Conservation (phyloP, 2,888 invertebrate species). For the Lasioglossum figueresi region DNA sequence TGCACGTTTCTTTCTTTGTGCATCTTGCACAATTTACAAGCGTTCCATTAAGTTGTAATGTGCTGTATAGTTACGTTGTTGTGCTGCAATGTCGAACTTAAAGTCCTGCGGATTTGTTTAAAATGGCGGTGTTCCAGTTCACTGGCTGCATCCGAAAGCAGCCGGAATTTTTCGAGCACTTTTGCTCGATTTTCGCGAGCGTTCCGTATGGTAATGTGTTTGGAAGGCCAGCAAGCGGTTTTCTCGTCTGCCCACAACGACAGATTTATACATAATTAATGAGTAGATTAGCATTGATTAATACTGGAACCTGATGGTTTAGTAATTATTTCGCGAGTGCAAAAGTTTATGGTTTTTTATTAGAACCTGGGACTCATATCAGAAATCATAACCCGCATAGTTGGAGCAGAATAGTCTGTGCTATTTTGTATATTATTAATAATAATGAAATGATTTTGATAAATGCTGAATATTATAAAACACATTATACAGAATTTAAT, state of each 20-base stretch:
- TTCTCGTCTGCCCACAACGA: not conserved
- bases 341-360: not conserved
- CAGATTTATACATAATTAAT: constrained; percentile 26
- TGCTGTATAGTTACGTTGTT: not conserved
- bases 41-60: not conserved
- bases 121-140: not conserved
- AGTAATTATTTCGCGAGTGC: constrained; percentile 26
- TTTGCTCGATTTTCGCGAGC: not conserved
- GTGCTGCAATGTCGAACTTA: not conserved
- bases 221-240: not conserved
- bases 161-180: not conserved
- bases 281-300: constrained; percentile 36
- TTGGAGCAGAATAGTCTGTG: too few relatives aligned
- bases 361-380: not conserved
- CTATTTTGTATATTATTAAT: too few relatives aligned
- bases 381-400: not conserved
- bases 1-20: too few relatives aligned
- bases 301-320: constrained; percentile 11
- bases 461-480: too few relatives aligned
- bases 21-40: not conserved
- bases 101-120: not conserved
- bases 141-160: not conserved
- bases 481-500: too few relatives aligned
- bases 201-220: not conserved
- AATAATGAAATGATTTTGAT: too few relatives aligned